Conservation (phyloP, 2,888 invertebrate species). For the Amblyjoppa proteus region DNA sequence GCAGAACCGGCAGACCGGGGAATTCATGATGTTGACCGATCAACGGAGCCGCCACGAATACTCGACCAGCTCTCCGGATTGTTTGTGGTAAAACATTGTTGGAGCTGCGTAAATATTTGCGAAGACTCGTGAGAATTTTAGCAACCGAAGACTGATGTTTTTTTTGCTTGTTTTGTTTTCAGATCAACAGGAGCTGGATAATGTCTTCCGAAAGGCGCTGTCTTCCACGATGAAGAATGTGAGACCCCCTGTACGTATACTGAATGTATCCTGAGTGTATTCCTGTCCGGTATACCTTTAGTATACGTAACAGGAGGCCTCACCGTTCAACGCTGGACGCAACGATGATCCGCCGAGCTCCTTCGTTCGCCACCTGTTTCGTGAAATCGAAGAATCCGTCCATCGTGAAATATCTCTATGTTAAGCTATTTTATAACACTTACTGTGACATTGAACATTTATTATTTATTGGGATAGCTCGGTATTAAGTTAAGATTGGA, state of each 20-base stretch:
- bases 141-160: conserved; percentile 39
- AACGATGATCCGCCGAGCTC: conserved; percentile 28
- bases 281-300: conserved; percentile 99
- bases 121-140: conserved; percentile 62
- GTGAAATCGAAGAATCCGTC: background rate
- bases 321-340: conserved; percentile 88
- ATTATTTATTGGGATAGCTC: conserved; percentile 13
- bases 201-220: background rate
- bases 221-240: conserved; percentile 85
- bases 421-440: conserved; percentile 3
- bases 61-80: background rate
- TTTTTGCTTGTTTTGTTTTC: conserved; percentile 17
- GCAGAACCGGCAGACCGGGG: background rate
- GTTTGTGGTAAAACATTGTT: conserved; percentile 66
- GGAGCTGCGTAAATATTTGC: conserved; percentile 26
- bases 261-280: conserved; percentile 99
- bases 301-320: conserved; percentile 99
- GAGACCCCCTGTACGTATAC: conserved; percentile 99
- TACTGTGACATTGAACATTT: background rate
- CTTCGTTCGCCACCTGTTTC: conserved; percentile 24
- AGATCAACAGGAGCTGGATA: conserved; percentile 18
- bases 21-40: conserved; percentile 28
- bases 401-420: conserved; percentile 12
- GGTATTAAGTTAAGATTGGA: conserved; percentile 5
- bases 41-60: background rate